Evolutionary conservation across 64 coral and sea anemone genomes (phyloP), one percentile per base, ranked within the genome.

Genomic region (Stichodactyla mertensii): DNA sequence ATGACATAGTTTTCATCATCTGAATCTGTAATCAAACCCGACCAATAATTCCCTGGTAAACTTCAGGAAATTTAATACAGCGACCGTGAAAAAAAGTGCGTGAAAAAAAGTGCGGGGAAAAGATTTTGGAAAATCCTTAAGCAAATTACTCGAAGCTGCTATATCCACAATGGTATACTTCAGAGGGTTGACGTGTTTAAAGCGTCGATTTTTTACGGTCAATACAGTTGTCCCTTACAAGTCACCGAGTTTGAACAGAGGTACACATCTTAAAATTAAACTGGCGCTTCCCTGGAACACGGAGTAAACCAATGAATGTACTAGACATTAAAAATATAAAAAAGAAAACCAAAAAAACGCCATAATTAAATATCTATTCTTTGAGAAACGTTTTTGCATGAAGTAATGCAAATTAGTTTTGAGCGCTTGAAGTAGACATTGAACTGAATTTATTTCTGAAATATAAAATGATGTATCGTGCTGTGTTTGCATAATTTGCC

Each of bases 211-310:
- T 31, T 31, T 31, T 31, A 12, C 27, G 6, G 69, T 74, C 7
- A 74, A 74, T 74, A 74, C 69, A 74, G 69, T 26, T 74, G 69
- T 31, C 24, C 69, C 69, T 74, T 27, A 74, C 20, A 74, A 74
- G 10, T 74, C 24, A 74, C 2, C n/a, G 10, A 26, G 69, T 74
- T 74, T 74, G 69, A 74, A 74, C 69, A 74, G 69, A 10, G 10
- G 69, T 58, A 23, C 5, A n/a, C 12, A 74, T 74, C 69, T 15
- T 26, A 23, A 74, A 74, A 74, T 74, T 74, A 74, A 31, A 74
- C 24, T 74, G 11, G 10, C 69, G 36, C 36, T 45, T 45, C 3
- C 0, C 36, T 45, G 36, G 36, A 45, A 3, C 36, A 45, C 36
- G 36, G 0, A 45, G 36, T 45, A 45, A 45, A 45, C 36, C 1